Evolutionary conservation across 2,113 vertebrate species (phyloP).

Genomic region (Oplegnathus fasciatus): DNA sequence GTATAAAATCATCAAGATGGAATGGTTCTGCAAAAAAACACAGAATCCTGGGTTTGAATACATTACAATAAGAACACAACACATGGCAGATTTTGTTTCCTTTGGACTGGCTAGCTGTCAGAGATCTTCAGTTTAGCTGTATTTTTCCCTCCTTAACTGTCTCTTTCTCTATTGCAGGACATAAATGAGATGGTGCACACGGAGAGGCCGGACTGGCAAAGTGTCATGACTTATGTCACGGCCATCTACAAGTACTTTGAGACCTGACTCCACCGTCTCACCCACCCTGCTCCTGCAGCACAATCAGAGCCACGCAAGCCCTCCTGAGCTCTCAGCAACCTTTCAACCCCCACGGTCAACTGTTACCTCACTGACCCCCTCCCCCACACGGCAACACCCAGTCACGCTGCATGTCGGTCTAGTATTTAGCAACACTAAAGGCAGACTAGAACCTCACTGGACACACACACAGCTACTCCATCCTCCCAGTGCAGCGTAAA

Average conservation of each 20-base stretch:
- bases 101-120: no score
- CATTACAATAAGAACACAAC: no score
- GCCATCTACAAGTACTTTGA: slow-evolving; percentile 99
- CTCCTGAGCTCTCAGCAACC: slow-evolving; percentile 40
- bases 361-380: slow-evolving; percentile 58
- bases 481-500: slow-evolving; percentile 23
- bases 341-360: slow-evolving; percentile 35
- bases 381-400: slow-evolving; percentile 12
- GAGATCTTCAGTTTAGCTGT: background rate
- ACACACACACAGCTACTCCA: slow-evolving; percentile 30
- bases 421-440: slow-evolving; percentile 41
- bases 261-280: slow-evolving; percentile 85
- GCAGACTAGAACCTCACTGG: slow-evolving; percentile 34
- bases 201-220: slow-evolving; percentile 96
- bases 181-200: slow-evolving; percentile 97
- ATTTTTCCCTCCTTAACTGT: background rate
- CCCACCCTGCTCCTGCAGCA: slow-evolving; percentile 33
- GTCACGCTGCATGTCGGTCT: slow-evolving; percentile 33
- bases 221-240: slow-evolving; percentile 96
- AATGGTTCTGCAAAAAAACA: no score
- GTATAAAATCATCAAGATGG: background rate
- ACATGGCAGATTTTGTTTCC: no score
- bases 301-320: slow-evolving; percentile 44
- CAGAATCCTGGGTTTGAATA: no score
- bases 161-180: slow-evolving; percentile 84